A percentile compares a stretch with the other conserved stretches of the same genome.
Conservation (phyloP, 2,888 invertebrate species). For the Oegoconia quadripuncta region DNA sequence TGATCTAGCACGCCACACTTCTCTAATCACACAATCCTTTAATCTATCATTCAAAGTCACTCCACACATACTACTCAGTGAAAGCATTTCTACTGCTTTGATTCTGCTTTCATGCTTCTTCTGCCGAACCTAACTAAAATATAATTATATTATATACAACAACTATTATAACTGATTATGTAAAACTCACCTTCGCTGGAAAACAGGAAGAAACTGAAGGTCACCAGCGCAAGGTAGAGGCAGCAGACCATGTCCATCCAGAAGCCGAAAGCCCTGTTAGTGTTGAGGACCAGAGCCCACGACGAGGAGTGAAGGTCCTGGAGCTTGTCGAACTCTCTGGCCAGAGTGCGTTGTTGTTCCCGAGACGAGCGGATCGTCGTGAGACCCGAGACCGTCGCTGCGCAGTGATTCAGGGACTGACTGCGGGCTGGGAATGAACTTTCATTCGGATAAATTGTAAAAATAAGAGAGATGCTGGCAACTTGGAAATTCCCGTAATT, state of each 20-base stretch:
- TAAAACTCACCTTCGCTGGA: slow-evolving; percentile 41
- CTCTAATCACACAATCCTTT: too few species aligned
- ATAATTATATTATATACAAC: too few species aligned
- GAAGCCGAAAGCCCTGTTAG: slow-evolving; percentile 74
- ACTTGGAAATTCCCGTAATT: too few species aligned
- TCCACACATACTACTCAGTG: too few species aligned
- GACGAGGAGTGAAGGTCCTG: slow-evolving; percentile 81
- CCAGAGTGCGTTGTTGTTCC: slow-evolving; percentile 82
- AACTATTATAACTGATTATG: too few species aligned
- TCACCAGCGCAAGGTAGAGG: slow-evolving; percentile 77
- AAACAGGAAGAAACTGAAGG: slow-evolving; percentile 83
- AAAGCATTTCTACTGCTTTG: too few species aligned
- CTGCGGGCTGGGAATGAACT: slow-evolving; percentile 84
- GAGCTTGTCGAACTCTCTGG: slow-evolving; percentile 84
- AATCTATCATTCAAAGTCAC: too few species aligned
- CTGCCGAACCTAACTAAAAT: too few species aligned
- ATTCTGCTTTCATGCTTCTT: too few species aligned
- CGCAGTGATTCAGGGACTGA: slow-evolving; percentile 91
- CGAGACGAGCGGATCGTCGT: slow-evolving; percentile 89
- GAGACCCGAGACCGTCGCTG: slow-evolving; percentile 89
- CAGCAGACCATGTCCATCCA: slow-evolving; percentile 80
- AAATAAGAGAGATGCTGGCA: too few species aligned
- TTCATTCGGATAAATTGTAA: too few species aligned
- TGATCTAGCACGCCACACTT: too few species aligned
- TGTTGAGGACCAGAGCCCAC: slow-evolving; percentile 60